Conservation (phyloP, 2,113 vertebrate genomes). For the Paedocypris sp. region DNA sequence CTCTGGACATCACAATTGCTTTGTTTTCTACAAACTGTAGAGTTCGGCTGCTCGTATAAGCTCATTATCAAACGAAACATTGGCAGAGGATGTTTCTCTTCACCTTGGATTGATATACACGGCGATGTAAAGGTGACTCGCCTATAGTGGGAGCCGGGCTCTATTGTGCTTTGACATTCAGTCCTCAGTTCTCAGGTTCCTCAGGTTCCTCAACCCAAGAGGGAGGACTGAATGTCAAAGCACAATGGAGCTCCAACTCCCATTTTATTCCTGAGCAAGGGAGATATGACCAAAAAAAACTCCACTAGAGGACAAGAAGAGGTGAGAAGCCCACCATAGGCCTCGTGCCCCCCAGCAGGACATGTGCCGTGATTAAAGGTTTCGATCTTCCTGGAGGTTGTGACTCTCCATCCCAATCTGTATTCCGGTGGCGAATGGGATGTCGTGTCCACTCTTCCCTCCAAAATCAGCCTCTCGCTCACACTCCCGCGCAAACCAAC, state of each 20-base stretch:
- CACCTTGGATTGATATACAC: not conserved
- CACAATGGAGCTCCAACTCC: constrained; percentile 25
- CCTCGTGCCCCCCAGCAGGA: constrained; percentile 38
- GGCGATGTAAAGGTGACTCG: constrained; percentile 5
- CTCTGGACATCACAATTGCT: not conserved
- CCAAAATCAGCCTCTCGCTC: not conserved
- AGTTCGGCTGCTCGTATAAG: too few species aligned
- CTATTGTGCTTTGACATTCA: constrained; percentile 28
- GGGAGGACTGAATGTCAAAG: constrained; percentile 23
- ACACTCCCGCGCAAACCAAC: not conserved
- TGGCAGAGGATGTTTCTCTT: not conserved
- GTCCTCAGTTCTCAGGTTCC: too few species aligned
- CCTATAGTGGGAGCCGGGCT: constrained; percentile 17
- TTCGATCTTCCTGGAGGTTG: constrained; percentile 30
- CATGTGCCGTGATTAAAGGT: constrained; percentile 50
- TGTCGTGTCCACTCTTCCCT: not conserved
- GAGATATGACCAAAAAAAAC: not conserved
- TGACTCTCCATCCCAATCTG: constrained; percentile 16
- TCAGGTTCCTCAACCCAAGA: too few species aligned
- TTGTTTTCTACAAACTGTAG: too few species aligned
- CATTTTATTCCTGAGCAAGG: constrained; percentile 10
- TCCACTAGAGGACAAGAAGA: constrained; percentile 8
- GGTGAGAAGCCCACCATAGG: constrained; percentile 21
- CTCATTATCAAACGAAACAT: not conserved
- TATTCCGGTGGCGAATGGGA: constrained; percentile 7